Evolutionary conservation across 2,113 vertebrate genomes (phyloP), one percentile per base, ranked within the genome.

Genomic region (Columba janthina): DNA sequence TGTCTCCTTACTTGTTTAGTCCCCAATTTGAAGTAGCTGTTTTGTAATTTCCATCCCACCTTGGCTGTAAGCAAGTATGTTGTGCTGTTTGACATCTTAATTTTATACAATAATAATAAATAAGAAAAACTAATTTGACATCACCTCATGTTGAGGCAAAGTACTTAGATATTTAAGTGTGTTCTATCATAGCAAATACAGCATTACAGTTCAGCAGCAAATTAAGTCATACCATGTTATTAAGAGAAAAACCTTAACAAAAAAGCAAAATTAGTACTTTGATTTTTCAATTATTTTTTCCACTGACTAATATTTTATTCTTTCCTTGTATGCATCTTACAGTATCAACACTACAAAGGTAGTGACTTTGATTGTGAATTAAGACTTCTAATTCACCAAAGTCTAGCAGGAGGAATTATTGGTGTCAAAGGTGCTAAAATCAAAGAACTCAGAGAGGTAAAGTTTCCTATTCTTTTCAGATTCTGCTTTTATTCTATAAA

Each of bases 311-410:
- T 80, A 58, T 74, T 74, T 91, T 88, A 74, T 76, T 81, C 15
- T 89, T 82, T 74, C 13, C 57, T 95, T 94, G 32, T 95, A 32
- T 80, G 81, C 81, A 50, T 96, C 91, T 74, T 85, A 53, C 96
- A 99, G 99, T 99, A 99, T 97, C 99, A 99, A 91, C 99, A 99
- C 97, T 99, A 99, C 97, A 99, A 99, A 98, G 99, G 98, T 77
- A 98, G 98, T 65, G 99, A 99, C 96, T 99, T 99, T 97, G 99
- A 99, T 97, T 99, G 99, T 85, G 99, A 99, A 93, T 97, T 99
- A 93, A 98, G 99, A 90, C 97, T 99, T 92, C 98, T 99, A 87
- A 99, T 99, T 98, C 99, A 99, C 94, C 99, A 99, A 94, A 99
- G 99, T 97, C 95, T 99, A 91, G 99, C 99, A 64, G 99, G 99